Evolutionary conservation across 2,888 invertebrate genomes (phyloP), one percentile per base, ranked within the genome.

Genomic region (Spialia ferax): DNA sequence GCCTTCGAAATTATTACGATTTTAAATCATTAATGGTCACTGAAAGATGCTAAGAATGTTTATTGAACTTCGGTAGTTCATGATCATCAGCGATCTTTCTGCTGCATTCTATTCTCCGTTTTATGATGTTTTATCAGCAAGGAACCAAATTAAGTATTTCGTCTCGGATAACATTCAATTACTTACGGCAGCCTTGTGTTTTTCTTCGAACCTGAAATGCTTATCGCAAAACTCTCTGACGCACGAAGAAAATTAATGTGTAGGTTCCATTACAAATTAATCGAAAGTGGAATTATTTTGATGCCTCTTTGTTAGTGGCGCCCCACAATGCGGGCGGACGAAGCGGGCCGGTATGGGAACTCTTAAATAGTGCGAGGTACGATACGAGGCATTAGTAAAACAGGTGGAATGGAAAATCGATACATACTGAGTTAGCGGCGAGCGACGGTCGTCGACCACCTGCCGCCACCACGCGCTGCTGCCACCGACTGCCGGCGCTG

Each of bases 361-460:
- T 22, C 48, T 50, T 32, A 32, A 50, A 50, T 32, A 48, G 45
- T 32, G 29, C 48, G 60, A 26, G 29, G 45, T 29, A 52, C 35
- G 29, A 48, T 26, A 26, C 26, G 26, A 26, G 26, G 20, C 57
- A 42, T 55, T 55, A 67, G 59, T 61, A 32, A 63, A 64, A 63
- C 54, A 42, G 32, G 63, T 55, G 55, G 45, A 63, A 63, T 26
- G 29, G 4, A 69, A 70, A 73, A 72, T 68, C 63, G 48, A 73
- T 73, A 73, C 73, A 65, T 71, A 73, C 73, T 67, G 42, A 42
- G 26, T 69, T 32, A 59, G 42, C 57, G 57, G 23, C 71, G 62
- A 38, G 35, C 35, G 5, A 65, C 69, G 71, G 62, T 67, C 54
- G 69, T 29, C 64, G 63, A 62, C 56, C 63, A 59, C 64, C 29